Evolutionary conservation across 2,888 invertebrate genomes (phyloP).

Genomic region (Campopleginae sp.): DNA sequence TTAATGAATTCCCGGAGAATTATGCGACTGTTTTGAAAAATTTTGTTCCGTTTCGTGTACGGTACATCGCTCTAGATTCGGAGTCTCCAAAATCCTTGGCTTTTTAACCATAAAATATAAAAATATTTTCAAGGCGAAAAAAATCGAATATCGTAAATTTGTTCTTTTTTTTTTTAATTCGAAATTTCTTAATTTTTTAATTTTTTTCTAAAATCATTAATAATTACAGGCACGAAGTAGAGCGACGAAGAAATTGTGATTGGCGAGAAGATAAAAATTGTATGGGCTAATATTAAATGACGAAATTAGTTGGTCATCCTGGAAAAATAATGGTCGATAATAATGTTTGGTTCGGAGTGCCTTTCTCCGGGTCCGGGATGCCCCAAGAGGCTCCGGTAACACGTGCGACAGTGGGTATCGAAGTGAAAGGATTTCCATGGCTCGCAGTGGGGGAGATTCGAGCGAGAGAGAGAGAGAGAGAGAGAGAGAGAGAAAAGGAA

Average conservation of each 20-base stretch:
- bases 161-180: background rate
- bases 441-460: conserved; percentile 42
- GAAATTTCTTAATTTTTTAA: too few species aligned
- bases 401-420: conserved; percentile 55
- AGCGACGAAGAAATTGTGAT: background rate
- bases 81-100: too few species aligned
- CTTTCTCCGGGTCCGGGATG: background rate
- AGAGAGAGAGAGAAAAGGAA: conserved; percentile 13
- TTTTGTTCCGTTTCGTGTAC: too few species aligned
- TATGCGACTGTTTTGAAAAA: background rate
- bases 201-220: background rate
- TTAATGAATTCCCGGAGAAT: background rate
- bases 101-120: too few species aligned
- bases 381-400: conserved; percentile 26
- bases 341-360: background rate
- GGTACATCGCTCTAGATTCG: too few species aligned
- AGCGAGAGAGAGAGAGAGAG: too few species aligned
- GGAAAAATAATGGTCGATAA: conserved; percentile 28
- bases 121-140: too few species aligned
- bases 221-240: background rate
- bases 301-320: conserved; percentile 19
- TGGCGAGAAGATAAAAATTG: background rate
- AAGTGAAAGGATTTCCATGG: conserved; percentile 63
- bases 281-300: background rate
- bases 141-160: too few species aligned